A percentile compares a stretch with the other conserved stretches of the same genome.
These are phyloP conservation scores for Drosophila testacea DNA, from an alignment of 2,888 invertebrate genomes.

Conservation along the genomic window DNA sequence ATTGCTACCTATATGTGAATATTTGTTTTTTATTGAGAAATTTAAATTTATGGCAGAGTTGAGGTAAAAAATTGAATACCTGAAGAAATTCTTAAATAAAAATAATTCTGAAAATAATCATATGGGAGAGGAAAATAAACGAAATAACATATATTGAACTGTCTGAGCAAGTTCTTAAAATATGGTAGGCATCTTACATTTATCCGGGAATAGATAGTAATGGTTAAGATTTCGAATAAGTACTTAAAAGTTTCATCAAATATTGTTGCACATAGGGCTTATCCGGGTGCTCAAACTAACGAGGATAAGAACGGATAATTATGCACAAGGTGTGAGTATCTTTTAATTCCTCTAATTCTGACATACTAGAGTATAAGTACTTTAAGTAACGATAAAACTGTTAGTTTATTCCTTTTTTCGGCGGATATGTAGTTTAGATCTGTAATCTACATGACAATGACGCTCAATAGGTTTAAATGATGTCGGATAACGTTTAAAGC, in stretches of 20 bases:
- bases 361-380: not conserved
- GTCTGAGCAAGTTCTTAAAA: not conserved
- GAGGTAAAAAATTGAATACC: not conserved
- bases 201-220: not conserved
- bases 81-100: not conserved
- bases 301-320: slow-evolving; percentile 4
- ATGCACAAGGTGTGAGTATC: not conserved
- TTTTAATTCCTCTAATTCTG: not conserved
- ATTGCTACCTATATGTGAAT: slow-evolving; percentile 10
- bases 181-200: not conserved
- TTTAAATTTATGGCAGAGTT: slow-evolving; percentile 13
- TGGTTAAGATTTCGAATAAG: not conserved
- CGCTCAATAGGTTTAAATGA: slow-evolving; percentile 9
- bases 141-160: too few relatives aligned
- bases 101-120: not conserved
- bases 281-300: not conserved
- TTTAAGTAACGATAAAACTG: not conserved
- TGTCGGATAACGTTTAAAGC: slow-evolving; percentile 6
- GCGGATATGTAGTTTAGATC: not conserved
- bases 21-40: slow-evolving; percentile 5
- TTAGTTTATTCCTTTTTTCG: slow-evolving; percentile 1
- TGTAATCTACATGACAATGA: not conserved
- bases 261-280: too few relatives aligned
- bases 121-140: not conserved
- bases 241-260: too few relatives aligned